phyloP scores from a whole-genome alignment of 2,888 invertebrate species.

The Escarpia spicata region DNA sequence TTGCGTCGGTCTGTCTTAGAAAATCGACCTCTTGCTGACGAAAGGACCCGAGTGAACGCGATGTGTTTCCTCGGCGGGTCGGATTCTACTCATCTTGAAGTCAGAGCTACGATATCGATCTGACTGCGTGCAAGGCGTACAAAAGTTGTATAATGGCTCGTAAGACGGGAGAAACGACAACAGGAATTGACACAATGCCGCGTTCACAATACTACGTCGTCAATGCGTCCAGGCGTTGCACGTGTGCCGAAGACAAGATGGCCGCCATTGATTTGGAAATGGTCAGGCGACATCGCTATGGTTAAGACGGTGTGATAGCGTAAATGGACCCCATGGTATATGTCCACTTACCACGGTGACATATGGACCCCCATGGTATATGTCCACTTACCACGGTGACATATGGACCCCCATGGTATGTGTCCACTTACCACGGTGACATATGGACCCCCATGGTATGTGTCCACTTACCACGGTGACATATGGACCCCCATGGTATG shows the following conservation, averaged over 20 bases:
- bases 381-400: no score
- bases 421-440: no score
- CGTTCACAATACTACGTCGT: background rate
- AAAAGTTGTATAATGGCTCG: background rate
- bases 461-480: no score
- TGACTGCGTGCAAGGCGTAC: background rate
- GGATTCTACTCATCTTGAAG: background rate
- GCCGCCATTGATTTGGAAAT: background rate
- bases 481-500: no score
- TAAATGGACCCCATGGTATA: no score
- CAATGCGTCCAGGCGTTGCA: background rate
- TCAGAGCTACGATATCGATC: background rate
- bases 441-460: no score
- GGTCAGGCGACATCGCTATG: background rate
- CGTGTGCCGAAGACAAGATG: background rate
- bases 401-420: no score
- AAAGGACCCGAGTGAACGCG: background rate
- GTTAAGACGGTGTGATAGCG: background rate
- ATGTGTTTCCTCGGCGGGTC: background rate
- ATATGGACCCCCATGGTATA: no score
- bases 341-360: no score
- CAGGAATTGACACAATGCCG: background rate
- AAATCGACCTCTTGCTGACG: background rate
- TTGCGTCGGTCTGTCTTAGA: background rate
- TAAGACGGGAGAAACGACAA: background rate